These are phyloP conservation scores for Xanthorhoe designata DNA, from an alignment of 2,888 invertebrate genomes.

Conservation along the genomic window DNA sequence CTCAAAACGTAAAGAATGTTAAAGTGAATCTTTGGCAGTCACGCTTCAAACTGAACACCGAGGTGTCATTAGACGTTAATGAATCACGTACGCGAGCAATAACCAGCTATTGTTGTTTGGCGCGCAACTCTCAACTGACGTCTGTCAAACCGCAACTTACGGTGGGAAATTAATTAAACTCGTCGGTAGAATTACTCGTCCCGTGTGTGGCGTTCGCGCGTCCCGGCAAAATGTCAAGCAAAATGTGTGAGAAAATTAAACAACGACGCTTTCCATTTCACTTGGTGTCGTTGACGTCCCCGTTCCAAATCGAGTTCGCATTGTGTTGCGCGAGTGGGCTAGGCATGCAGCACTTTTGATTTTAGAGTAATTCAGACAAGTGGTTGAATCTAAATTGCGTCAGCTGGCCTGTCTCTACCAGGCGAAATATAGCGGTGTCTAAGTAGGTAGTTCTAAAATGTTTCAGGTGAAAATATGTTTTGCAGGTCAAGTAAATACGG, in stretches of 20 bases:
- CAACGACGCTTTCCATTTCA: slow-evolving; percentile 68
- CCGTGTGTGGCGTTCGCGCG: slow-evolving; percentile 40
- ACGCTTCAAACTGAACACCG: slow-evolving; percentile 32
- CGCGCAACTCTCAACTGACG: slow-evolving; percentile 41
- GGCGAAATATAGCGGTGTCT: slow-evolving; percentile 6
- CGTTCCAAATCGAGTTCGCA: slow-evolving; percentile 30
- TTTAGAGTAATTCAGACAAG: slow-evolving; percentile 28
- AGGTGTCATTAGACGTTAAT: slow-evolving; percentile 39
- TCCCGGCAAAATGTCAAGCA: slow-evolving; percentile 40
- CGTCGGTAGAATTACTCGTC: slow-evolving; percentile 34
- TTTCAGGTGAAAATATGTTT: background rate
- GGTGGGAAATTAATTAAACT: slow-evolving; percentile 43
- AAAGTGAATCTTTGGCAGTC: slow-evolving; percentile 35
- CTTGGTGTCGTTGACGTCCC: slow-evolving; percentile 45
- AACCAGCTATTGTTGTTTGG: slow-evolving; percentile 45
- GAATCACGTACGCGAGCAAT: slow-evolving; percentile 46
- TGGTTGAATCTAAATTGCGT: slow-evolving; percentile 27
- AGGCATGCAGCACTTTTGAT: slow-evolving; percentile 25
- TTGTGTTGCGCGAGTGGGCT: slow-evolving; percentile 29
- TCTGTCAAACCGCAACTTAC: slow-evolving; percentile 46
- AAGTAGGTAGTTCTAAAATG: slow-evolving; percentile 9
- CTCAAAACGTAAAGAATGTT: slow-evolving; percentile 35
- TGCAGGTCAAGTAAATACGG: background rate
- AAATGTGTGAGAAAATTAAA: slow-evolving; percentile 72
- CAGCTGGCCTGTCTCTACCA: slow-evolving; percentile 1